phyloP scores from a whole-genome alignment of 2,797 vertebrate species.

The Danio jaintianensis region DNA sequence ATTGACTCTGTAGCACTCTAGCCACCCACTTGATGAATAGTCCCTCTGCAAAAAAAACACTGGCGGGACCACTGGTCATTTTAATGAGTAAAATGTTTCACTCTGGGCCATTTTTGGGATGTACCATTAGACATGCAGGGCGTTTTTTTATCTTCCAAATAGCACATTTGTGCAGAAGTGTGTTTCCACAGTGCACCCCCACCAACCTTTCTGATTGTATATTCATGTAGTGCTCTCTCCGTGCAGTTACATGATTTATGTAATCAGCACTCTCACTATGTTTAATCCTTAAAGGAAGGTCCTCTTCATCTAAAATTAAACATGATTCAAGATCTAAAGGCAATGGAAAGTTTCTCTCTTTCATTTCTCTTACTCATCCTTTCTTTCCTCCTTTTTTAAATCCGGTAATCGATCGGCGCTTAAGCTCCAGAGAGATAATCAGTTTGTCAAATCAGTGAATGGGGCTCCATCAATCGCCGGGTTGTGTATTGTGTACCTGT shows the following conservation, averaged over 20 bases:
- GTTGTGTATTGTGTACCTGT: conserved; percentile 64
- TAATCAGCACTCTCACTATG: conserved; percentile 22
- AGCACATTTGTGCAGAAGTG: conserved; percentile 3
- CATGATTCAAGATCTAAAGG: conserved; percentile 35
- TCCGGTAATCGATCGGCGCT: conserved; percentile 62
- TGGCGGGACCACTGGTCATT: background rate
- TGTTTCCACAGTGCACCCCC: conserved; percentile 3
- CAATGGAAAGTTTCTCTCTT: conserved; percentile 37
- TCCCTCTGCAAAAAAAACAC: background rate
- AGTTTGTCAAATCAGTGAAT: conserved; percentile 68
- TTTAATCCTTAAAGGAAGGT: conserved; percentile 27
- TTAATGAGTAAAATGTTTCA: conserved; percentile 5
- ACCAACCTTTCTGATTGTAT: background rate
- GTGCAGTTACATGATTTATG: conserved; percentile 32
- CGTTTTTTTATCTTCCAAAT: conserved; percentile 11
- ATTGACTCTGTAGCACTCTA: conserved; percentile 18
- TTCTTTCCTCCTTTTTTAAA: conserved; percentile 56
- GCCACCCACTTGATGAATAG: conserved; percentile 23
- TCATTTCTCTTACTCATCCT: conserved; percentile 3
- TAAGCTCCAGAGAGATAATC: conserved; percentile 67
- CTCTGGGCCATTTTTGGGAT: background rate
- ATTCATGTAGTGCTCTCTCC: background rate
- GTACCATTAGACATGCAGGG: background rate
- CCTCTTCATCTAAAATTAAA: conserved; percentile 43
- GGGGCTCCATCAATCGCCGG: conserved; percentile 53